Evolutionary conservation across 1,140 invertebrate species (phyloP), one percentile per base, ranked within the genome.

Genomic region (Atta cephalotes): DNA sequence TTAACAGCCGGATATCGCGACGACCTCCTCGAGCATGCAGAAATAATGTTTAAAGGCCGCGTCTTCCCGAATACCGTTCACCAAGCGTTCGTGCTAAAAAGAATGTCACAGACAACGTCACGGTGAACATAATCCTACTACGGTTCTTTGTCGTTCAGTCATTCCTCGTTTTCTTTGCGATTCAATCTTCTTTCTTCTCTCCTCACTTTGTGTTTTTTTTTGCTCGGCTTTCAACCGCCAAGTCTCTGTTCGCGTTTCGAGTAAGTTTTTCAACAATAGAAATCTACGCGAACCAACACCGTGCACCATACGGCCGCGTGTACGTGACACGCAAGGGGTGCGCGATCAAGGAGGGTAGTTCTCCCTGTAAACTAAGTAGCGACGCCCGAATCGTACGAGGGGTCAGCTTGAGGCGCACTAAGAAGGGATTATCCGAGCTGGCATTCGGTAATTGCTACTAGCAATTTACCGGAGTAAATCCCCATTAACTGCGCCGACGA

Each of bases 311-410:
- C 60, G 60, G 81, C 74, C 62, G 89, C 80, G 82, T 93, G 90
- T 92, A 93, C 88, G 92, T 92, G 92, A 92, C 92, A 91, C 87
- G 87, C 88, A 58, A 89, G 87, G 89, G 92, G 87, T 79, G 78
- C 72, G 88, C 72, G 88, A 87, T 89, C 84, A 90, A 89, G 86
- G 53, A 90, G 92, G 90, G 87, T 86, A 71, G 88, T 93, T 90
- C 90, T 91, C 90, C 89, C 89, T 90, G 87, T 93, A 93, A 94
- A 94, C 91, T 91, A 93, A 94, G 93, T 92, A 93, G 89, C 87
- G 85, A 78, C 77, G 71, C 74, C 87, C 45, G 35, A 88, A 91
- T 79, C 87, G 66, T 85, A 35, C 62, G 88, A 89, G 86, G 91
- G 90, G 92, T 91, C 91, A 92, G 86, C 87, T 76, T 28, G 85